Base-by-base conservation (phyloP, 2,888 invertebrate genomes). In the Panzeria rudis region DNA sequence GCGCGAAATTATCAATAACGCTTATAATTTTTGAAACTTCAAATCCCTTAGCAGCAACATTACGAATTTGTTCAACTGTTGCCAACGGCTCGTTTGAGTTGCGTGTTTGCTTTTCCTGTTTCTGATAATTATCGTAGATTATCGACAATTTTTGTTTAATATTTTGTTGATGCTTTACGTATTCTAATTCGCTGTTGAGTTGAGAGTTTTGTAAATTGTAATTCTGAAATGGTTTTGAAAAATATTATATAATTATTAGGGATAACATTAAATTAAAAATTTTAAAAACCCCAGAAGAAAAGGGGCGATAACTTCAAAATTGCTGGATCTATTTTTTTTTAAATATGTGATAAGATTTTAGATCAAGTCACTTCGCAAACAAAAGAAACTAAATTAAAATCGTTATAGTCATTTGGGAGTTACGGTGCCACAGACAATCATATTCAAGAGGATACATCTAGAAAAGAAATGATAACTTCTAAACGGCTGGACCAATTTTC, bases 111-210 rank as follows among this genome's bases (percentile, higher is more conserved):
- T 88, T 54, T 25, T 89, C 90, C 79, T 92, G 88, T 3, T 89
- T 85, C 66, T 89, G 88, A 78, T 92, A 92, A 81, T 90, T 90
- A 11, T 89, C 87, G 86, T 91, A 92, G 20, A 92, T 90, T n/a
- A 72, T 78, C 1, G 90, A 83, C 9, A 93, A 86, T 84, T 92
- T 91, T 20, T 88, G 88, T 79, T 92, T 92, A 8, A 91, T 89
- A 61, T 89, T 89, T 73, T 92, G 93, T 64, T 96, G 93, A 86
- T 95, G 94, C 90, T 95, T 95, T 25, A 95, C 95, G 90, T 95
- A 96, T 81, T 94, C 93, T n/a, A 96, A 94, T 91, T 96, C 95
- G 0, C 94, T 94, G 68, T 95, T 94, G 32, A 96, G 92, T 89
- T 94, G 93, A 8, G 94, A 94, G 86, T 95, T 94, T 75, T 95